Conservation (phyloP, 2,113 vertebrate genomes). For the Lamprologus callipterus region DNA sequence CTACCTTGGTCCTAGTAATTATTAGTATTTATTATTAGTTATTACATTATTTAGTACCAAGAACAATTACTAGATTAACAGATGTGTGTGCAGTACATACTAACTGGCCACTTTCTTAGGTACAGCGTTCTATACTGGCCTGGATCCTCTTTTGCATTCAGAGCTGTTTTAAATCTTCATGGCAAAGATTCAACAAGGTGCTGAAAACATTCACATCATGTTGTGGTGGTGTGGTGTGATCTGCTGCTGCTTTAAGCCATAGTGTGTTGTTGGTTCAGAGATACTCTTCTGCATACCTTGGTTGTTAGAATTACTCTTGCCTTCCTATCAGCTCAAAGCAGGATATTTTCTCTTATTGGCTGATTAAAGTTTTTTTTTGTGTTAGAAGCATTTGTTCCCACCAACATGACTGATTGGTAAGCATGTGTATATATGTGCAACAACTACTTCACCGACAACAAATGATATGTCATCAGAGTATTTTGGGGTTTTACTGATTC, state of each 20-base stretch:
- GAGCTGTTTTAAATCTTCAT: neutral
- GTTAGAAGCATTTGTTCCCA: neutral
- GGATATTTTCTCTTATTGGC: neutral
- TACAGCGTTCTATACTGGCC: neutral
- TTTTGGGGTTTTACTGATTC: neutral
- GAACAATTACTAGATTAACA: neutral
- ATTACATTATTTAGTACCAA: neutral
- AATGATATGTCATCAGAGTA: neutral
- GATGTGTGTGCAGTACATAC: neutral
- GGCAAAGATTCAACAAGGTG: neutral
- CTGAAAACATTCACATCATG: neutral
- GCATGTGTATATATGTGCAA: neutral
- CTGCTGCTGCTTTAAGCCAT: neutral
- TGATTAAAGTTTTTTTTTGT: neutral
- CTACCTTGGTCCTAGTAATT: neutral
- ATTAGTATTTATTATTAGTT: neutral
- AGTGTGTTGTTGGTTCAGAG: neutral
- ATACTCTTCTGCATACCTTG: neutral
- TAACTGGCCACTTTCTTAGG: neutral
- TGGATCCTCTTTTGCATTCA: neutral
- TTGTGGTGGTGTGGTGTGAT: neutral
- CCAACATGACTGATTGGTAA: neutral
- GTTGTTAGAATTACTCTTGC: neutral
- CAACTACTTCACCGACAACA: neutral
- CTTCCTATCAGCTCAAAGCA: neutral